These are phyloP conservation scores for Oncorhynchus gorbuscha DNA, from an alignment of 2,113 vertebrate genomes.

Conservation along the genomic window DNA sequence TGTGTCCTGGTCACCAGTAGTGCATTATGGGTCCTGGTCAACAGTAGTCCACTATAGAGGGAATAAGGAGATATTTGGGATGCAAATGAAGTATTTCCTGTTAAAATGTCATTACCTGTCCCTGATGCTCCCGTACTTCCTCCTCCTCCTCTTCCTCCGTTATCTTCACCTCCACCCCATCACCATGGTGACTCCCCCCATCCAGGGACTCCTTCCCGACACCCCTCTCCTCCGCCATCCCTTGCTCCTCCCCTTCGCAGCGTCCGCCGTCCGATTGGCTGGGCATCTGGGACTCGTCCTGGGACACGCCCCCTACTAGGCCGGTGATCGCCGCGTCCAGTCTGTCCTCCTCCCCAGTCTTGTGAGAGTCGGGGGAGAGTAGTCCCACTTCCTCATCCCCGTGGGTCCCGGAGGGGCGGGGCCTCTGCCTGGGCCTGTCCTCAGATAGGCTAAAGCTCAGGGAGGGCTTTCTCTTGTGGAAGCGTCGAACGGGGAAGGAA, in stretches of 20 bases:
- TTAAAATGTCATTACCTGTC: slow-evolving; percentile 45
- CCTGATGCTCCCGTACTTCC: slow-evolving; percentile 77
- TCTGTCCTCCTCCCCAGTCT: slow-evolving; percentile 85
- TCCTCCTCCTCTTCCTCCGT: slow-evolving; percentile 66
- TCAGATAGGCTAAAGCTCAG: slow-evolving; percentile 73
- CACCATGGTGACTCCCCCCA: slow-evolving; percentile 61
- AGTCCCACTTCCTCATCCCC: slow-evolving; percentile 70
- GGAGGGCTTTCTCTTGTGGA: slow-evolving; percentile 91
- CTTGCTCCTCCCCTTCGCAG: slow-evolving; percentile 55
- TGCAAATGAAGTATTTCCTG: background rate
- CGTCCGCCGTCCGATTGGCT: slow-evolving; percentile 89
- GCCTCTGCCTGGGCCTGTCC: slow-evolving; percentile 83
- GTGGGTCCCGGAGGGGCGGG: slow-evolving; percentile 74
- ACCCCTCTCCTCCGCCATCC: slow-evolving; percentile 53
- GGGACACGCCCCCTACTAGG: slow-evolving; percentile 60
- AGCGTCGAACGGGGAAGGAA: slow-evolving; percentile 84
- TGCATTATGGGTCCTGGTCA: too few relatives aligned
- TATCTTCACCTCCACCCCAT: slow-evolving; percentile 68
- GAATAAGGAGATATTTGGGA: background rate
- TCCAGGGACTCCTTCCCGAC: slow-evolving; percentile 70
- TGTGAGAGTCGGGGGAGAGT: slow-evolving; percentile 88
- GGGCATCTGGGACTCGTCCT: slow-evolving; percentile 94
- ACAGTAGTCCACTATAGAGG: too few relatives aligned
- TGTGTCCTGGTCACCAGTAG: too few relatives aligned
- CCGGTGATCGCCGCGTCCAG: slow-evolving; percentile 56